phyloP scores from a whole-genome alignment of 2,888 invertebrate genomes.

The Lepidocyrtinus sp. region DNA sequence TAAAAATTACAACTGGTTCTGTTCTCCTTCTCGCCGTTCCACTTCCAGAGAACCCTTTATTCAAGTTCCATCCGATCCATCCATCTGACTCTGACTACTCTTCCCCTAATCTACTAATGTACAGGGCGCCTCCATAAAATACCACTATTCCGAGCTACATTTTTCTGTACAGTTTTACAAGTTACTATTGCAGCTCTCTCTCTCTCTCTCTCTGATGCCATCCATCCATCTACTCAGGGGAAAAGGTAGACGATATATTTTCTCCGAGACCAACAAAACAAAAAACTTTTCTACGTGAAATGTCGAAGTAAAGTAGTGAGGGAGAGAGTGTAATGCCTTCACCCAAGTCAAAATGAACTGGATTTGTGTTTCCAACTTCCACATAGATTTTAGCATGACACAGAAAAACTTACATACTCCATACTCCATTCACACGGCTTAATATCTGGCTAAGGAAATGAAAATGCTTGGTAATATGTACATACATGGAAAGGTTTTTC shows the following conservation, averaged over 20 bases:
- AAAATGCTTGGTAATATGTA: too few species aligned
- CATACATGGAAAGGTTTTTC: background rate
- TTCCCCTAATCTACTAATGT: slow-evolving; percentile 12
- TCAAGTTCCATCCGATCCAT: slow-evolving; percentile 19
- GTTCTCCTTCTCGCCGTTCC: background rate
- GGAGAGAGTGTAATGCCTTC: background rate
- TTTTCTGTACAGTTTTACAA: slow-evolving; percentile 11
- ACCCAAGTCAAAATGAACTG: background rate
- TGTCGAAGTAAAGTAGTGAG: slow-evolving; percentile 24
- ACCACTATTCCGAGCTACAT: slow-evolving; percentile 4
- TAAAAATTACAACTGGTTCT: background rate
- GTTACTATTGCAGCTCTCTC: background rate
- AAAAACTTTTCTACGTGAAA: slow-evolving; percentile 10
- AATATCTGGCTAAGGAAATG: background rate
- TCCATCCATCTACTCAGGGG: background rate
- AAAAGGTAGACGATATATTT: slow-evolving; percentile 11
- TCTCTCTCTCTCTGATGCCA: background rate
- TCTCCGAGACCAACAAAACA: slow-evolving; percentile 19
- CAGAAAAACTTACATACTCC: too few species aligned
- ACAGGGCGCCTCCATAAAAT: slow-evolving; percentile 3
- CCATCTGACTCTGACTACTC: background rate
- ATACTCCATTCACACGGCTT: too few species aligned
- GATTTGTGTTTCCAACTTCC: slow-evolving; percentile 2
- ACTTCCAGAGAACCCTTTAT: background rate
- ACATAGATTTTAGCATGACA: background rate